Evolutionary conservation across 2,797 vertebrate species (phyloP).

Genomic region (Argentina silus): DNA sequence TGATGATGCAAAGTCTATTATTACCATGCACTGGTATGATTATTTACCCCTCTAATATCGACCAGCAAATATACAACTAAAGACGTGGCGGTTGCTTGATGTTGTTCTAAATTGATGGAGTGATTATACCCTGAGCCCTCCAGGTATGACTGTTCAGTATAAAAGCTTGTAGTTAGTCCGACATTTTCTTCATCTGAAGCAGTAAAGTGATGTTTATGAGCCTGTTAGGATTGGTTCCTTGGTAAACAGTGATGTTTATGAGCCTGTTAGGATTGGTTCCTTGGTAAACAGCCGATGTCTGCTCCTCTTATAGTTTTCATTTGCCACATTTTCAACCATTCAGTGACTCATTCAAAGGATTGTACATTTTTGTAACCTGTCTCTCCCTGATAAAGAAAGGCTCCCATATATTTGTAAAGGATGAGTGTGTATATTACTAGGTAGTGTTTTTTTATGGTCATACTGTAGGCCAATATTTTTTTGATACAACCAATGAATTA

Average conservation of each 20-base stretch:
- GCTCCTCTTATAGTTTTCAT: conserved; percentile 18
- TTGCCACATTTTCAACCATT: not conserved
- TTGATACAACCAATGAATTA: too few relatives aligned
- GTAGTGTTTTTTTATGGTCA: not conserved
- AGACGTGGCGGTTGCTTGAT: not conserved
- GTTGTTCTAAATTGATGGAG: not conserved
- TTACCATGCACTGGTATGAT: conserved; percentile 40
- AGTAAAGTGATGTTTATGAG: conserved; percentile 22
- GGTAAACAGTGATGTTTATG: conserved; percentile 38
- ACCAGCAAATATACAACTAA: not conserved
- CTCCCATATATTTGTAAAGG: not conserved
- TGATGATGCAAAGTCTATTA: conserved; percentile 56
- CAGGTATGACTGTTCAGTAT: conserved; percentile 1
- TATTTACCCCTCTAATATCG: conserved; percentile 18
- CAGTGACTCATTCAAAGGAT: not conserved
- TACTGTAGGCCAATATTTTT: not conserved
- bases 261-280: conserved; percentile 18
- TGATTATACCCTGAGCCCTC: not conserved
- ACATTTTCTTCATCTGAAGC: conserved; percentile 2
- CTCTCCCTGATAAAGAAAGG: not conserved
- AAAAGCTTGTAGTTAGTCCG: not conserved
- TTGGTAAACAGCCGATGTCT: conserved; percentile 38
- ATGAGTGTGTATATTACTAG: not conserved
- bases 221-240: conserved; percentile 20
- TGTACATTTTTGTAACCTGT: not conserved